Percentiles rank a stretch among this genome's conserved stretches.
phyloP scores from a whole-genome alignment of 2,113 vertebrate genomes.

The Elephantulus edwardii region DNA sequence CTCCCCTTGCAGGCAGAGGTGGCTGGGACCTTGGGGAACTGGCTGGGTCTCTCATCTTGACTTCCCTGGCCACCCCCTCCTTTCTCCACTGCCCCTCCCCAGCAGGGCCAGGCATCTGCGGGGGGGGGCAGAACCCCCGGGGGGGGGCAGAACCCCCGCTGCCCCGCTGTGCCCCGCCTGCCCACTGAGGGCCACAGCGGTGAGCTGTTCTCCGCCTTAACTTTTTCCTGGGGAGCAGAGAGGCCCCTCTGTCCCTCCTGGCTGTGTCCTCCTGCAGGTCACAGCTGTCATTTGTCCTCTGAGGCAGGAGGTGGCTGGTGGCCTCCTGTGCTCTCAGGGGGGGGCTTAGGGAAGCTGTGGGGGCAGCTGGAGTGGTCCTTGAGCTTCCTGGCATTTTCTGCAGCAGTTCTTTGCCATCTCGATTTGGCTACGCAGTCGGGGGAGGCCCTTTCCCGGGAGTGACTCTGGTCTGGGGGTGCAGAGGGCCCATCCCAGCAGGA shows the following conservation, averaged over 20 bases:
- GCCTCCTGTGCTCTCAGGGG: background rate
- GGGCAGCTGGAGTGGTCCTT: background rate
- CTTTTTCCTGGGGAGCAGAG: background rate
- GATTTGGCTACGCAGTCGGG: background rate
- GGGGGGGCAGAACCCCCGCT: no score
- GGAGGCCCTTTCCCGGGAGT: background rate
- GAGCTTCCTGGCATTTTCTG: no score
- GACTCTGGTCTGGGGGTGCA: background rate
- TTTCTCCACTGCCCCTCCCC: background rate
- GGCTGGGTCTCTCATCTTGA: background rate
- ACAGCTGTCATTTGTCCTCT: background rate
- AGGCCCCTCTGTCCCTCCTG: background rate
- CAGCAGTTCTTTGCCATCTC: no score
- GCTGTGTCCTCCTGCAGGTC: background rate
- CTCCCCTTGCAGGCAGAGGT: background rate
- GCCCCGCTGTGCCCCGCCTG: no score
- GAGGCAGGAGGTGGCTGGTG: fast-evolving
- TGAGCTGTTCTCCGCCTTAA: background rate
- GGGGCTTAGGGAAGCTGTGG: background rate
- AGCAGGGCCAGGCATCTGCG: background rate
- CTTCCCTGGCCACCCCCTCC: background rate
- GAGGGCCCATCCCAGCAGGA: fast-evolving
- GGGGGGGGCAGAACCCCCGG: no score
- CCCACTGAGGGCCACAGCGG: background rate
- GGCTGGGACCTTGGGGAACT: background rate